Evolutionary conservation across 2,797 vertebrate genomes (phyloP).

Genomic region (Bradypodion pumilum): DNA sequence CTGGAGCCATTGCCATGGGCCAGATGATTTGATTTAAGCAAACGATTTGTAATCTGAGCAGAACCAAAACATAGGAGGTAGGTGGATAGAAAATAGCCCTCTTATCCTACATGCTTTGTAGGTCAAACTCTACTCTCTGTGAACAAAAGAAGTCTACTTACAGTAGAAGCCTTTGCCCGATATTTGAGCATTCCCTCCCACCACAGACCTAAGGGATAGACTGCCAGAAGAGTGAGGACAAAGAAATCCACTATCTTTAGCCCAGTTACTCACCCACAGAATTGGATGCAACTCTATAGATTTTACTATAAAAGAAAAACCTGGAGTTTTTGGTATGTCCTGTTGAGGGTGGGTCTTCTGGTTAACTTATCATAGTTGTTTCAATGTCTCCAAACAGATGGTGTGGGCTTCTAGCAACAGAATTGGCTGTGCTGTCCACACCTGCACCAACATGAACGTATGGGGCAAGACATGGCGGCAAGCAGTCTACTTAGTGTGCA

Average conservation of each 20-base stretch:
- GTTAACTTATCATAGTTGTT: neutral
- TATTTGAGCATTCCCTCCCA: too few relatives aligned
- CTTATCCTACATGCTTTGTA: too few relatives aligned
- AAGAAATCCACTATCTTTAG: neutral
- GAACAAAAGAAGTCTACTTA: too few relatives aligned
- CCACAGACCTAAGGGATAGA: too few relatives aligned
- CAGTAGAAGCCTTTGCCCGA: too few relatives aligned
- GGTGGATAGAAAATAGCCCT: too few relatives aligned
- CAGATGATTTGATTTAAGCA: too few relatives aligned
- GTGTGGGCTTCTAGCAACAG: conserved; percentile 89
- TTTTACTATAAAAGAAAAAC: neutral
- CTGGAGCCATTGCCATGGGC: too few relatives aligned
- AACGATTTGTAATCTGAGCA: too few relatives aligned
- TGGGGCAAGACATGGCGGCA: conserved; percentile 84
- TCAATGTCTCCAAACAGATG: conserved; percentile 79
- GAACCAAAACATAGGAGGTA: too few relatives aligned
- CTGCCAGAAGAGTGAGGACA: neutral
- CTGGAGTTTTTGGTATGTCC: neutral
- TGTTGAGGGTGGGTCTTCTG: fast-evolving
- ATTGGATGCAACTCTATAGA: neutral
- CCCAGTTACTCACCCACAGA: too few relatives aligned
- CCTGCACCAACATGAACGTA: conserved; percentile 81
- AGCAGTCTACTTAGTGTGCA: conserved; percentile 85
- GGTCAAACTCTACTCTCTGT: too few relatives aligned
- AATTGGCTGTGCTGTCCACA: conserved; percentile 85